Base-by-base conservation (phyloP, 2,113 vertebrate species). In the Mobula hypostoma region DNA sequence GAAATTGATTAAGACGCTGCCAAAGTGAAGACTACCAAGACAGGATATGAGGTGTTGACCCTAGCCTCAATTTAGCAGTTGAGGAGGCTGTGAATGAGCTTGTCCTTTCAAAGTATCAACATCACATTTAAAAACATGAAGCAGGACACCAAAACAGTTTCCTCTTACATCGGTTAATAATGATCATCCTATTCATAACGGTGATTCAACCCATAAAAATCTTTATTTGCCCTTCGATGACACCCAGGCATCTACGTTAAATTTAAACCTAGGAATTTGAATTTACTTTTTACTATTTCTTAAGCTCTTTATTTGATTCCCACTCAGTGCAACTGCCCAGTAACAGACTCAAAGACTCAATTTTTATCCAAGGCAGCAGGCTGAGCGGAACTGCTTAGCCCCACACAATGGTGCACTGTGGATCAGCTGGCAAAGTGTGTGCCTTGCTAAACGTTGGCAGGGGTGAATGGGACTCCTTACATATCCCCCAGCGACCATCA, bases 301-400 rank as follows among this genome's bases (percentile, higher is more conserved):
- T 74, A 72, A 92, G 36, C 68, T 7, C 36, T 70, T 40, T 0
- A 74, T 76, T 93, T 56, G 91, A 74, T 93, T 74, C 72, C 72
- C 21, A 74, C 72, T 74, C 72, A 6, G 3, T 74, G 72, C 72
- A 74, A 74, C 72, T 19, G 48, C 72, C 24, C 70, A 68, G 40
- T 56, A 74, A 74, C 72, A 24, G 19, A 24, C 21, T 74, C 70
- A 56, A 74, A 74, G 24, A 40, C 70, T 93, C 68, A 56, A 93
- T 70, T 56, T 48, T 21, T 19, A 11, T 29, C 63, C 88, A 93
- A 76, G 91, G 83, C 40, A 61, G 83, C 56, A 87, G 56, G 70
- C 36, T 76, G 36, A 93, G 70, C 91, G 91, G 91, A 93, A 74
- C 91, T 93, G 91, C 91, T 4, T 19, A 29, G 21, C 36, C 91